Base-by-base conservation (phyloP, 2,888 invertebrate species). In the Cyclophora punctaria region DNA sequence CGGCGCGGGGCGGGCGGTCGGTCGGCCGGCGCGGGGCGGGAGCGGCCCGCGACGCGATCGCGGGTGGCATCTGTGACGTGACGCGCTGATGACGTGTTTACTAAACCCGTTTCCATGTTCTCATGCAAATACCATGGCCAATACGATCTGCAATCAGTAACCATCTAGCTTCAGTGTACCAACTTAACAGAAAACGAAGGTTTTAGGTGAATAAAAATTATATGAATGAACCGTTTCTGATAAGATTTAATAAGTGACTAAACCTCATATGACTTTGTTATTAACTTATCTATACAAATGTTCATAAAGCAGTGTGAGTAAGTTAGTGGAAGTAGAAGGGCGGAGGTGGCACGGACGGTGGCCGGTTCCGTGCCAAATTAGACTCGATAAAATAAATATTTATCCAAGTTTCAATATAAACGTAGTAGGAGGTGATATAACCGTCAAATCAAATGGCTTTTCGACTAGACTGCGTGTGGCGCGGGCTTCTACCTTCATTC, bases 381-480 rank as follows among this genome's bases (percentile, higher is more conserved):
- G 84, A 84, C 80, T 77, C 78, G 80, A 79, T 83, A 86, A 83
- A 81, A 73, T 78, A 86, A 87, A 87, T 87, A 87, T 87, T 87
- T 87, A 86, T 81, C 73, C 78, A 83, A 84, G 83, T 84, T 85
- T 84, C 85, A 85, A 86, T 85, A 83, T 83, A 86, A 85, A 86
- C 84, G 84, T 83, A 77, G 80, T 84, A 81, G 80, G 81, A 83
- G 84, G 84, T 83, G 83, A 80, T 79, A 83, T 83, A 81, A 77
- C 83, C 80, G 83, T 85, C 84, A 84, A 84, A 82, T 83, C 76
- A 77, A 84, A 84, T 83, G 78, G 82, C 80, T 81, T 77, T 80
- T 75, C 79, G 78, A 73, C 78, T 72, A 75, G 78, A 75, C 78
- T 77, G 84, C 83, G 83, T 82, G 83, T 80, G 84, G 83, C 20